Percentiles rank a stretch among this genome's conserved stretches.
Conservation (phyloP, 2,797 vertebrate species). For the Otus scops region DNA sequence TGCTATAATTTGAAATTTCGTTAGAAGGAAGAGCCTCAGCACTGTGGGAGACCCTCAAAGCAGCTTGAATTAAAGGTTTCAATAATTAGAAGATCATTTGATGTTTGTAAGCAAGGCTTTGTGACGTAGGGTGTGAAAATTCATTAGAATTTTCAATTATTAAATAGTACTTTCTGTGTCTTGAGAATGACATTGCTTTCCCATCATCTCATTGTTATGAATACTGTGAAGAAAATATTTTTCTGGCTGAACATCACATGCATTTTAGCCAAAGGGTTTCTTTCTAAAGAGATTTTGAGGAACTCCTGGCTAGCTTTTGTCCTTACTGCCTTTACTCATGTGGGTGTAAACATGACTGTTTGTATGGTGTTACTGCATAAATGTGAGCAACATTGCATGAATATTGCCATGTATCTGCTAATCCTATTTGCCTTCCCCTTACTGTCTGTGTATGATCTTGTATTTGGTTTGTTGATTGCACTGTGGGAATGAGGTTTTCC, state of each 20-base stretch:
- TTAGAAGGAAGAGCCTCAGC: neutral
- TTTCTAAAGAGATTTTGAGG: neutral
- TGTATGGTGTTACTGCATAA: neutral
- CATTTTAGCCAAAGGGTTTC: neutral
- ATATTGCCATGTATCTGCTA: neutral
- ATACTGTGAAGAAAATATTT: neutral
- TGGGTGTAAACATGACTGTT: neutral
- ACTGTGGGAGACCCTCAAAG: neutral
- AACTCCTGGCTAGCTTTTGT: neutral
- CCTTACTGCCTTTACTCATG: neutral
- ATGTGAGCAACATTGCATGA: neutral
- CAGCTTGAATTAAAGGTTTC: neutral
- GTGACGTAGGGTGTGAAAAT: neutral
- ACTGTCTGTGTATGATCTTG: neutral
- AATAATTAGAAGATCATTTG: neutral
- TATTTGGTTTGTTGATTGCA: neutral
- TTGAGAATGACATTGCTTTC: neutral
- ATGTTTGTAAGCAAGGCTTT: slow-evolving; percentile 11
- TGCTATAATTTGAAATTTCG: neutral
- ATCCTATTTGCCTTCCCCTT: neutral
- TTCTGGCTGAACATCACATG: neutral
- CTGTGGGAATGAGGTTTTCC: neutral
- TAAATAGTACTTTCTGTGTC: neutral
- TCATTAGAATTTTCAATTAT: neutral
- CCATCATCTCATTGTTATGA: neutral